These are phyloP conservation scores for Lordiphosa stackelbergi DNA, from an alignment of 1,140 invertebrate genomes.

Conservation along the genomic window DNA sequence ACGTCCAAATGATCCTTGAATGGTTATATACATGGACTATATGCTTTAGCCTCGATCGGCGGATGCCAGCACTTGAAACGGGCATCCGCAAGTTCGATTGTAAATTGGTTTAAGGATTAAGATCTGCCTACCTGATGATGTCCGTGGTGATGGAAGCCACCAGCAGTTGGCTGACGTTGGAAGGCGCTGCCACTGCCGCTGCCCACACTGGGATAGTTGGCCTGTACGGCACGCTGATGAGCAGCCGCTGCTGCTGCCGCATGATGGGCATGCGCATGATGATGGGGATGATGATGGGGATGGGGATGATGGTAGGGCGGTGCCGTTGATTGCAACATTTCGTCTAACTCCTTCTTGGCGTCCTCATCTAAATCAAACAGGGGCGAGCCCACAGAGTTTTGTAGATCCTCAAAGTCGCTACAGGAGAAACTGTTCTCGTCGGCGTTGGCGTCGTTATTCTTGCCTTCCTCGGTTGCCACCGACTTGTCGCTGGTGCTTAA, in stretches of 20 bases:
- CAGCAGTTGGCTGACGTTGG: constrained; percentile 60
- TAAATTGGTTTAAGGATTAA: constrained; percentile 35
- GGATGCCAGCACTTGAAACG: constrained; percentile 15
- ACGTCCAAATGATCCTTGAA: constrained; percentile 62
- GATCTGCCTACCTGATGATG: constrained; percentile 74
- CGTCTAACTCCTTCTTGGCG: constrained; percentile 75
- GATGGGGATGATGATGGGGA: constrained; percentile 43
- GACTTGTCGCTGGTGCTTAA: constrained; percentile 14
- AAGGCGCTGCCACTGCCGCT: constrained; percentile 72
- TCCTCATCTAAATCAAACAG: constrained; percentile 77
- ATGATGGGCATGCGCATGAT: constrained; percentile 52
- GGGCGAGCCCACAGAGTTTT: constrained; percentile 66
- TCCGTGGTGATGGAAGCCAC: constrained; percentile 75
- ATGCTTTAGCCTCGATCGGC: background rate
- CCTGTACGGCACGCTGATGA: constrained; percentile 49
- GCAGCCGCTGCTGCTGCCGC: constrained; percentile 37
- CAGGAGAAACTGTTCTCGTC: constrained; percentile 40
- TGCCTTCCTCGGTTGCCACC: constrained; percentile 13
- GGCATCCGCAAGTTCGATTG: constrained; percentile 40
- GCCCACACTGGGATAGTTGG: constrained; percentile 37
- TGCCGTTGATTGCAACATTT: constrained; percentile 75
- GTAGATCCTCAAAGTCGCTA: constrained; percentile 61
- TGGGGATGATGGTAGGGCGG: constrained; percentile 61
- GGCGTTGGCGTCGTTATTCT: constrained; percentile 20
- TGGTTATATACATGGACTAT: constrained; percentile 23